Evolutionary conservation across 2,113 vertebrate genomes (phyloP).

Genomic region (Chamaea fasciata): DNA sequence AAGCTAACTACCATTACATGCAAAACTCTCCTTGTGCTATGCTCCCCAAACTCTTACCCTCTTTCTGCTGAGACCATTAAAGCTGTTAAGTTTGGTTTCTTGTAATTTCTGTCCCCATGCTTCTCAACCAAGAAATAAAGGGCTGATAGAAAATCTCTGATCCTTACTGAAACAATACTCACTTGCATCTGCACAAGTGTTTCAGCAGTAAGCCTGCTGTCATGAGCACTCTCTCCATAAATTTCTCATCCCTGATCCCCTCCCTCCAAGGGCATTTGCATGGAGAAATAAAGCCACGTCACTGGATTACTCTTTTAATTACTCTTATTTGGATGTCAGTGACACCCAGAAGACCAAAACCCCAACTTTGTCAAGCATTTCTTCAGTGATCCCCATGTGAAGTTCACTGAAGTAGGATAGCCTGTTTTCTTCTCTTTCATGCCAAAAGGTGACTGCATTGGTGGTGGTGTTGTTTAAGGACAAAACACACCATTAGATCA

Average conservation of each 20-base stretch:
- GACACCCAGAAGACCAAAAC: not conserved
- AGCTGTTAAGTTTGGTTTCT: not conserved
- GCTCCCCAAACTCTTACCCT: not conserved
- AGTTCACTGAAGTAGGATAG: not conserved
- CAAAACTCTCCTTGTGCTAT: not conserved
- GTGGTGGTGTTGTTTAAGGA: slow-evolving; percentile 31
- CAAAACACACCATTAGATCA: slow-evolving; percentile 68
- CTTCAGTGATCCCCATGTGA: not conserved
- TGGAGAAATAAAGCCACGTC: slow-evolving; percentile 9
- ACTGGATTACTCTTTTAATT: slow-evolving; percentile 8
- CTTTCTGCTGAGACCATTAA: slow-evolving; percentile 13
- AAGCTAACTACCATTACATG: slow-evolving; percentile 32
- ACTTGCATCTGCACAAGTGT: slow-evolving; percentile 26
- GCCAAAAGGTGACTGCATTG: accelerated
- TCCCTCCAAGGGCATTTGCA: slow-evolving; percentile 20
- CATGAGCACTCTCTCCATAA: slow-evolving; percentile 5
- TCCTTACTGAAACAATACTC: slow-evolving; percentile 48
- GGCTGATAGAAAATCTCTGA: slow-evolving; percentile 37
- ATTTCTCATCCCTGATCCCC: slow-evolving; percentile 49
- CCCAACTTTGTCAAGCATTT: not conserved
- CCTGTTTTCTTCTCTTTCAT: not conserved
- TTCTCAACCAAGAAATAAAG: slow-evolving; percentile 37
- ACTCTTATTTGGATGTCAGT: not conserved
- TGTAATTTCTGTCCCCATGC: not conserved
- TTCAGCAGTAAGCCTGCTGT: slow-evolving; percentile 16